Base-by-base conservation (phyloP, 2,888 invertebrate species). In the Drosophila diplacantha region DNA sequence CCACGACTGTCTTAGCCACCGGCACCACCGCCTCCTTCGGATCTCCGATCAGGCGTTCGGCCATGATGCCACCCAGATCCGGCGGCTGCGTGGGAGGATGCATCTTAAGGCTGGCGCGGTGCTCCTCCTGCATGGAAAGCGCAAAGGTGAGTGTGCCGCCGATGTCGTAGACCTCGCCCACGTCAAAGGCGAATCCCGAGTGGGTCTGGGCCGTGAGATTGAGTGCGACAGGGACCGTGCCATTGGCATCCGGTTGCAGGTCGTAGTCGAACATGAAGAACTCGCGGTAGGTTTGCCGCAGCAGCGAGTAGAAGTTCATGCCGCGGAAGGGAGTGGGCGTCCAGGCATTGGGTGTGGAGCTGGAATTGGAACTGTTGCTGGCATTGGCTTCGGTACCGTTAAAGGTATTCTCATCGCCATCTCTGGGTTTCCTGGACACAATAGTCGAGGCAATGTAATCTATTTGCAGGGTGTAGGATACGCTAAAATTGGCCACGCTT, bases 231-330 rank as follows among this genome's bases (percentile, higher is more conserved):
- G 93, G 92, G 5, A 92, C 90, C 26, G 92, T 92, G 12, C 91
- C 91, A 65, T 93, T 90, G 52, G 90, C 90, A n/a, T 90, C 90
- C 0, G 91, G 90, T 3, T 93, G 90, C 47, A 94, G 88, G 68
- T 94, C 93, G 85, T 92, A 95, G 59, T 93, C 93, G 83, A 93
- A 95, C 44, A 92, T 90, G 84, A 95, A 95, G 83, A 93, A 94
- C 62, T 93, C 92, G 5, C 93, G 91, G 85, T 92, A 92, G 8
- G 93, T 92, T 76, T 93, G 91, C 29, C 92, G 89, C 39, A 90
- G 81, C 20, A 91, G 73, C 1, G 88, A 74, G 85, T 87, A 82
- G 71, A 85, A 83, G 68, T 88, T 74, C 85, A 85, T 85, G 38
- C 73, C 66, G 11, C 86, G 72, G 71, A 81, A 84, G 22, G 49